These are phyloP conservation scores for Acomys russatus DNA, from an alignment of 2,797 vertebrate species.

Conservation along the genomic window DNA sequence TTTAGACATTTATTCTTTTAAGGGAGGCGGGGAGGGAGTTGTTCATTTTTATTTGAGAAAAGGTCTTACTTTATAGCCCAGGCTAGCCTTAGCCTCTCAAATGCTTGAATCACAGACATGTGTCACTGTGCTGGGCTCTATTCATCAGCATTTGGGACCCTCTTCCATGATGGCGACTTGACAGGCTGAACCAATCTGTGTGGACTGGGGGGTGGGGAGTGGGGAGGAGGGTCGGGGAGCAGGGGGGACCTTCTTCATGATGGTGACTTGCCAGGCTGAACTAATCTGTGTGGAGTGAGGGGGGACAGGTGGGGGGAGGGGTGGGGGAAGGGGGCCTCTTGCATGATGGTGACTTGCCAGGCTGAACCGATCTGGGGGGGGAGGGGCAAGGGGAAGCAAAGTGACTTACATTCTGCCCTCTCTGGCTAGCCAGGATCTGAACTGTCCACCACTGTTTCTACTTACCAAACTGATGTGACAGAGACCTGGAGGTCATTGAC, in stretches of 20 bases:
- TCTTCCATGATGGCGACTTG: not conserved
- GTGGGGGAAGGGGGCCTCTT: too few species aligned
- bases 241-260: too few species aligned
- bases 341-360: not conserved
- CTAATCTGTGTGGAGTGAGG: too few species aligned
- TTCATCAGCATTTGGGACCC: not conserved
- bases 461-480: not conserved
- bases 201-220: too few species aligned
- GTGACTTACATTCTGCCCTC: not conserved
- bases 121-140: too few species aligned
- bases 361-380: not conserved
- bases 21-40: too few species aligned
- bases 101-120: not conserved
- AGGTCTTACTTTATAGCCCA: not conserved
- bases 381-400: not conserved
- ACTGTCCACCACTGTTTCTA: accelerated
- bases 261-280: too few species aligned
- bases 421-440: not conserved
- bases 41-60: not conserved
- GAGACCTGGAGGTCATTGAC: not conserved
- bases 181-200: not conserved
- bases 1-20: not conserved
- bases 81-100: not conserved
- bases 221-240: too few species aligned
- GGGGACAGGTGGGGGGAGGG: too few species aligned